These are phyloP conservation scores for Agonopterix heracliana DNA, from an alignment of 2,888 invertebrate species.

Conservation along the genomic window DNA sequence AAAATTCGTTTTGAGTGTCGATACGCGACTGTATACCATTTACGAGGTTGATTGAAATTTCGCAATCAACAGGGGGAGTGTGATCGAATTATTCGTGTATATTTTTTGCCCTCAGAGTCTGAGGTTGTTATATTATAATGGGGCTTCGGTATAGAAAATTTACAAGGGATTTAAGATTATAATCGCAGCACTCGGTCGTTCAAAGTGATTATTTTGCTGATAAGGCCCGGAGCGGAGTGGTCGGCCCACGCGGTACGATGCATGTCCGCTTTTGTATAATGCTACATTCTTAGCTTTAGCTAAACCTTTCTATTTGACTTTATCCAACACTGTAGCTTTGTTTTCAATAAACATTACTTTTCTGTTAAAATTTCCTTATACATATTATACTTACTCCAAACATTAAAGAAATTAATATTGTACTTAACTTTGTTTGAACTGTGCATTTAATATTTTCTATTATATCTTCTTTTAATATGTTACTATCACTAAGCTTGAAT, in stretches of 20 bases:
- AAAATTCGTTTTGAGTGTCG: conserved; percentile 69
- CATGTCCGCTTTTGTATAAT: conserved; percentile 25
- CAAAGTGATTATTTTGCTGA: conserved; percentile 71
- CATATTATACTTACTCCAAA: no score
- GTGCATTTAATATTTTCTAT: no score
- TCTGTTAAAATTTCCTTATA: no score
- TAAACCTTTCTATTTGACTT: background rate
- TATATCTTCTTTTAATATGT: no score
- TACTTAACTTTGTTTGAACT: no score
- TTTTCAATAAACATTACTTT: no score
- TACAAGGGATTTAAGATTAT: conserved; percentile 71
- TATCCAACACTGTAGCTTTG: background rate
- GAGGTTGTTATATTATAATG: conserved; percentile 58
- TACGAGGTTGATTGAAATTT: conserved; percentile 75
- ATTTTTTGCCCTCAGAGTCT: conserved; percentile 58
- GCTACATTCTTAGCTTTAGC: conserved; percentile 27
- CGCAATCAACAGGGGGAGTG: conserved; percentile 72
- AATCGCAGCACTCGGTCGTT: conserved; percentile 69
- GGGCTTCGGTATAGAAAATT: conserved; percentile 65
- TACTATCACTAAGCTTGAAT: no score
- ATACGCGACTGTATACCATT: conserved; percentile 70
- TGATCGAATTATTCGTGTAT: conserved; percentile 73
- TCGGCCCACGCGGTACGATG: conserved; percentile 52
- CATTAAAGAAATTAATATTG: no score
- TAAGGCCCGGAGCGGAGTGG: conserved; percentile 49